Conservation (phyloP, 2,888 invertebrate species). For the Ferrisia virgata region DNA sequence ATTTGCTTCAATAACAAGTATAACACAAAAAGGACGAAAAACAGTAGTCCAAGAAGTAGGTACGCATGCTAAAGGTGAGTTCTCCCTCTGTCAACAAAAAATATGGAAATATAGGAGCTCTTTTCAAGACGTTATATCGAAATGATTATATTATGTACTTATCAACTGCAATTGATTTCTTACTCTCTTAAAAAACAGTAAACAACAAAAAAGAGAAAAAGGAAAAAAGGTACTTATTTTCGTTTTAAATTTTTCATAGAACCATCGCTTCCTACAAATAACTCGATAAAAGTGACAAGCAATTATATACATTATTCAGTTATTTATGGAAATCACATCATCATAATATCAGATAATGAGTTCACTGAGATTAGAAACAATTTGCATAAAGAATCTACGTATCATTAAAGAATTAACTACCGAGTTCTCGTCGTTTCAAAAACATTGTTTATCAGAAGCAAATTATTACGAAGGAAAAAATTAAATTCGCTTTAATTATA, state of each 20-base stretch:
- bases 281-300: background rate
- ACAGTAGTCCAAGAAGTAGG: too few species aligned
- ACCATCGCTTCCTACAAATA: background rate
- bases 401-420: background rate
- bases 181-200: too few species aligned
- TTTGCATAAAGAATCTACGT: background rate
- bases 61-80: too few species aligned
- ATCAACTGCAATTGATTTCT: too few species aligned
- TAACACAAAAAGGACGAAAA: too few species aligned
- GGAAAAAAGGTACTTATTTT: background rate
- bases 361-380: background rate
- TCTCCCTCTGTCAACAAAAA: too few species aligned
- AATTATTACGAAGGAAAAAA: background rate
- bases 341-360: background rate
- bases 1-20: too few species aligned
- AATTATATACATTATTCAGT: background rate
- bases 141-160: too few species aligned
- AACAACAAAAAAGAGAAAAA: background rate
- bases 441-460: background rate
- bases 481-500: background rate
- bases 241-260: background rate
- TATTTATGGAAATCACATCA: background rate
- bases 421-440: background rate
- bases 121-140: too few species aligned
- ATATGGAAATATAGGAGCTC: too few species aligned